These are phyloP conservation scores for Caenorhabditis remanei DNA, from an alignment of 1,140 invertebrate genomes.

Conservation along the genomic window DNA sequence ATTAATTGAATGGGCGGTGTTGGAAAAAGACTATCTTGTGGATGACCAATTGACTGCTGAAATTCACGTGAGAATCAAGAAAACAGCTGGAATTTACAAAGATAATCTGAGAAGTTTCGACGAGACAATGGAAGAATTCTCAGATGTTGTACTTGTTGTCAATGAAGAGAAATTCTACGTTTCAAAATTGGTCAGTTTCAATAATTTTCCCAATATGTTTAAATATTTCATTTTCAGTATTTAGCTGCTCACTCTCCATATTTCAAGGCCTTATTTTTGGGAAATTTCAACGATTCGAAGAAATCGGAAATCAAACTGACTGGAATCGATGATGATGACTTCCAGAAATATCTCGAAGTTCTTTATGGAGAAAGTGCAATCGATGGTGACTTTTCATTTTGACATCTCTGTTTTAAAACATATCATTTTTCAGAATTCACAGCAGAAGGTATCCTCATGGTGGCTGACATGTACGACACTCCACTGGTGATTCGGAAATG, in stretches of 20 bases:
- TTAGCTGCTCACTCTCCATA: background rate
- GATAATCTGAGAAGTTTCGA: background rate
- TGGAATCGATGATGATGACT: background rate
- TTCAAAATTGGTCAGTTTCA: background rate
- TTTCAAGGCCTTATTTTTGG: background rate
- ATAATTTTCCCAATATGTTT: too few species aligned
- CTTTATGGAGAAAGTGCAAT: background rate
- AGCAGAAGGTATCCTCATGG: background rate
- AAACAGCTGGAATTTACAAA: background rate
- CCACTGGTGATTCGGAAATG: too few species aligned
- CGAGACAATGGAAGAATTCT: background rate
- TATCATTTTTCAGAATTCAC: background rate
- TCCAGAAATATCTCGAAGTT: background rate
- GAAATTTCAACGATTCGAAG: background rate
- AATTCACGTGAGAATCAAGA: background rate
- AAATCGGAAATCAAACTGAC: background rate
- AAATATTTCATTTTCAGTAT: background rate
- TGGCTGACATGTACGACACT: background rate
- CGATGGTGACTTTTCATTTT: background rate
- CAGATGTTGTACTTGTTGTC: background rate
- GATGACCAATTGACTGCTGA: background rate
- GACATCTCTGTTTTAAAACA: background rate
- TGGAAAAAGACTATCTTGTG: background rate
- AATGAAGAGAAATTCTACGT: background rate
- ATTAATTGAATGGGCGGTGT: background rate